Evolutionary conservation across 2,888 invertebrate genomes (phyloP).

Genomic region (Heteromurus nitidus): DNA sequence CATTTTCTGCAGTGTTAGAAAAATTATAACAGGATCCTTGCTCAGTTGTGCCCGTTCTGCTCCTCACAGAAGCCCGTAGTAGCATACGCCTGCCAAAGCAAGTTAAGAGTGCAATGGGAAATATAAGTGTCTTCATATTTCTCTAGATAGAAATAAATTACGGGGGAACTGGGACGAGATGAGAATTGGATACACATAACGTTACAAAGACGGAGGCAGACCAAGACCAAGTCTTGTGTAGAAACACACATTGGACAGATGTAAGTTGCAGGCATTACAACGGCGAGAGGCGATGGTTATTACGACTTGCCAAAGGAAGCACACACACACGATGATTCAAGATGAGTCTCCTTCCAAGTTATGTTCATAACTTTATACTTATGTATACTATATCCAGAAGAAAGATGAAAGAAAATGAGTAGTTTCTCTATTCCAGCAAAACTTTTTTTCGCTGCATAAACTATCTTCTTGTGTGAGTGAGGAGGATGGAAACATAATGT

Average conservation of each 20-base stretch:
- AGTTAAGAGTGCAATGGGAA: conserved; percentile 56
- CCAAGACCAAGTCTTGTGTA: conserved; percentile 24
- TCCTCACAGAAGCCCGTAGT: neutral
- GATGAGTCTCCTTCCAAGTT: no score
- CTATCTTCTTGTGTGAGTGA: neutral
- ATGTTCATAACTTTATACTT: no score
- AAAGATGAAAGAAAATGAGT: conserved; percentile 40
- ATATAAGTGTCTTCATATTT: conserved; percentile 67
- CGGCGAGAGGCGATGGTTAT: conserved; percentile 26
- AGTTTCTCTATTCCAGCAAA: conserved; percentile 20
- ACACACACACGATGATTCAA: neutral
- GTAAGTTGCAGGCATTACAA: no score
- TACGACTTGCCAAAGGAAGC: conserved; percentile 21
- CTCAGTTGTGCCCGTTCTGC: neutral
- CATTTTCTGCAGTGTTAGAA: no score
- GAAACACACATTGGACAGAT: no score
- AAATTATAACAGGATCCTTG: conserved; percentile 7
- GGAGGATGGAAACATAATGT: no score
- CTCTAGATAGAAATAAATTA: conserved; percentile 68
- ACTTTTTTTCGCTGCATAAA: conserved; percentile 31
- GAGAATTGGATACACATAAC: conserved; percentile 46
- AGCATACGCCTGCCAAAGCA: conserved; percentile 36
- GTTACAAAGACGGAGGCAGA: no score
- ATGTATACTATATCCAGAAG: no score
- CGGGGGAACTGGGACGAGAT: conserved; percentile 53